phyloP scores from a whole-genome alignment of 2,797 vertebrate genomes.

The Girardinus metallicus region DNA sequence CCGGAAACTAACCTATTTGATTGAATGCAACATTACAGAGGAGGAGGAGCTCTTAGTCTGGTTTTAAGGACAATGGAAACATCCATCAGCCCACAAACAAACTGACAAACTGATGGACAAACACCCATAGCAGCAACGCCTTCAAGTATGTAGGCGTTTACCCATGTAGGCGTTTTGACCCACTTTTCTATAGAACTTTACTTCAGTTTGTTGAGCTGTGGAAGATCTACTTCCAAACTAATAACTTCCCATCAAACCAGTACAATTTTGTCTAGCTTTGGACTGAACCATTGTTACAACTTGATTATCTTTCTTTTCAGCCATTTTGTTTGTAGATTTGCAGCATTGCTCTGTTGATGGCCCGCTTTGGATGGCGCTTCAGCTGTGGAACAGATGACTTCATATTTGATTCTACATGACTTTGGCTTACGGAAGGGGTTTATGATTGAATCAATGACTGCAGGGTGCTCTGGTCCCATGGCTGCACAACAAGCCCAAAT shows the following conservation, averaged over 20 bases:
- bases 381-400: background rate
- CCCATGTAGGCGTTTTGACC: background rate
- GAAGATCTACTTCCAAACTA: background rate
- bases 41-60: conserved; percentile 17
- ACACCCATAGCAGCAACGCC: conserved; percentile 21
- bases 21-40: conserved; percentile 16
- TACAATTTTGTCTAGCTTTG: background rate
- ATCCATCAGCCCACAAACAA: conserved; percentile 24
- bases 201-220: background rate
- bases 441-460: background rate
- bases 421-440: background rate
- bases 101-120: conserved; percentile 29
- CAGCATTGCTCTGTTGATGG: background rate
- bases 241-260: no score
- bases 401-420: background rate
- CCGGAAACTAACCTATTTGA: conserved; percentile 22
- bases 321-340: background rate
- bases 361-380: background rate
- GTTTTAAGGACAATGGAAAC: conserved; percentile 19
- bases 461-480: background rate
- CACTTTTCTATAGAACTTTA: background rate
- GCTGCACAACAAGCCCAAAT: background rate
- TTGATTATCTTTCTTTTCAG: background rate
- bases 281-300: background rate
- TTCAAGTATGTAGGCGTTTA: background rate